Evolutionary conservation across 2,797 vertebrate genomes (phyloP), one percentile per base, ranked within the genome.

Genomic region (Pygocentrus nattereri): DNA sequence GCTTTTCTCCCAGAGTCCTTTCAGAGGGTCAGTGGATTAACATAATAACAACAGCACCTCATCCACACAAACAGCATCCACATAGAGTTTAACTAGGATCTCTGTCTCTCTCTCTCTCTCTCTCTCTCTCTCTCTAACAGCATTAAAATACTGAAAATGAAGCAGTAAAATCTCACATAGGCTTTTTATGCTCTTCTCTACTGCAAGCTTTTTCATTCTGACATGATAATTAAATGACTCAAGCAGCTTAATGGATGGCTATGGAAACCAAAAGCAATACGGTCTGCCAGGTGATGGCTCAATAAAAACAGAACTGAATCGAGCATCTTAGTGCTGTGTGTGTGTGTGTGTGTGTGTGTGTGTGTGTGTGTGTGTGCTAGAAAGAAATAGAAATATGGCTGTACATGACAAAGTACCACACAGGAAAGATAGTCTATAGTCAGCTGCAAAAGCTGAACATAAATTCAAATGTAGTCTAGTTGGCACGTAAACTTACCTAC

Each of bases 1-100:
- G 49, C 67, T 74, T 79, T 91, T 90, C 86, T 50, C 80, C 86
- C 34, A 27, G 7, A 49, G 21, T 31, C 52, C 47, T 73, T 80
- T 80, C 58, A 73, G 69, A 27, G 30, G 72, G 10, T 50, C 7
- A 31, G 12, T 27, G 23, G 54, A 68, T 81, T 81, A 68, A 52
- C 79, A 81, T 75, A 30, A 81, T 27, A 75, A 81, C 65, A 74
- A 47, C 62, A 58, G n/a, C n/a, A 44, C 41, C 65, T 56, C 54
- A 34, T 30, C 59, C 23, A 18, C 34, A 44, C 16, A 75, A 27
- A 41, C 44, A 50, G 47, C 19, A 18, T 12, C 50, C 58, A 8
- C 4, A 58, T 11, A 58, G n/a, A 23, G 4, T 54, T 34, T 6
- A 34, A 34, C 6, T 34, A 34, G 34, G 59, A 73, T 78, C 16